Conservation (phyloP, 1,140 invertebrate genomes). For the Lordiphosa collinella region DNA sequence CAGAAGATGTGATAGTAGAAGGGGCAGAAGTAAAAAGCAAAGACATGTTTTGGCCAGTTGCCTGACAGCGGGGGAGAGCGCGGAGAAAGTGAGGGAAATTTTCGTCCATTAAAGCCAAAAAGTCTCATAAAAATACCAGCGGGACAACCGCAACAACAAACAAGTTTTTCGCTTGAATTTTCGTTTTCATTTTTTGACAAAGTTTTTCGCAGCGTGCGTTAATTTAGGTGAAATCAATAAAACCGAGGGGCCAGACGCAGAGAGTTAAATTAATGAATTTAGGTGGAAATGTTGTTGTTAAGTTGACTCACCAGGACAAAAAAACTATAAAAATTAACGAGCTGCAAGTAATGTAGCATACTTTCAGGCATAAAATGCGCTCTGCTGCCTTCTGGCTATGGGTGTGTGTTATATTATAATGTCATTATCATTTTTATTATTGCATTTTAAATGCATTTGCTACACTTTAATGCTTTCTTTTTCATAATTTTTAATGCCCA, state of each 20-base stretch:
- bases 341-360: slow-evolving; percentile 74
- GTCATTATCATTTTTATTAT: slow-evolving; percentile 77
- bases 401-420: slow-evolving; percentile 63
- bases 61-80: slow-evolving; percentile 8
- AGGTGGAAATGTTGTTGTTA: slow-evolving; percentile 59
- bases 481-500: slow-evolving; percentile 71
- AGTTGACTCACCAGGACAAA: slow-evolving; percentile 18
- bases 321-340: slow-evolving; percentile 74
- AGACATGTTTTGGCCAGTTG: slow-evolving; percentile 72
- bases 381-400: slow-evolving; percentile 39
- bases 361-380: slow-evolving; percentile 68
- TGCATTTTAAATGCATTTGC: slow-evolving; percentile 75
- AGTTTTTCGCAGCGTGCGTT: slow-evolving; percentile 39
- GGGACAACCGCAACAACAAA: slow-evolving; percentile 33
- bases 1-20: slow-evolving; percentile 6
- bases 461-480: slow-evolving; percentile 18
- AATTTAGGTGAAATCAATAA: slow-evolving; percentile 76
- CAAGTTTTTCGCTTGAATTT: slow-evolving; percentile 22
- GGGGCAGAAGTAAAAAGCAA: slow-evolving; percentile 49
- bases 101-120: slow-evolving; percentile 56
- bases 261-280: slow-evolving; percentile 23
- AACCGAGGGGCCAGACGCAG: slow-evolving; percentile 2
- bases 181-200: slow-evolving; percentile 10
- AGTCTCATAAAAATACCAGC: slow-evolving; percentile 71
- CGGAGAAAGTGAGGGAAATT: slow-evolving; percentile 14